Base-by-base conservation (phyloP, 2,888 invertebrate species). In the Pseudeuparius sepicola region DNA sequence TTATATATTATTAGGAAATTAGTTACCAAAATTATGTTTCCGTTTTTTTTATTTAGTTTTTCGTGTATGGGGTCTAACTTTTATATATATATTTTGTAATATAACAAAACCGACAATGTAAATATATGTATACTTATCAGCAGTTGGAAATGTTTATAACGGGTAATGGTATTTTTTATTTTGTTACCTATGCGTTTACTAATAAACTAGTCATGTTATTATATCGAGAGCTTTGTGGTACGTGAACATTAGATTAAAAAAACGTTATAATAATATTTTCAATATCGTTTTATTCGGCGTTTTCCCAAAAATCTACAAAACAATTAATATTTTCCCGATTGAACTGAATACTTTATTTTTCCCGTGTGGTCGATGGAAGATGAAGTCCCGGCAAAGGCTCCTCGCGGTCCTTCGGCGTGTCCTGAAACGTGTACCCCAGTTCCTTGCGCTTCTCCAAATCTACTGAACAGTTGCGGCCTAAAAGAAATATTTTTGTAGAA, bases 331-430 rank as follows among this genome's bases (percentile, higher is more conserved):
- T 67, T 66, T 36, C 68, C 68, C 3, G 68, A 65, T 32, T 64
- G 56, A 1, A 67, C 65, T 14, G 62, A 57, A 51, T 66, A 70
- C 30, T 60, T 56, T 34, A 69, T 64, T 49, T 67, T 67, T 30
- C 70, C 70, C 23, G 56, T 49, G 5, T 56, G 54, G 39, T 67
- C 68, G 15, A 65, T 52, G 4, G 60, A 56, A 3, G 66, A 57
- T 3, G 66, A 63, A 39, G 65, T 66, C 24, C 63, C 62, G 46
- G 67, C 65, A 54, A 60, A 67, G 11, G 67, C 66, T 2, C 66
- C 70, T 25, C 63, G 61, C 4, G 59, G 62, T 9, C 64, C 65
- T 23, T 55, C 49, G 9, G 65, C 62, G 7, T 53, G 53, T 10
- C 66, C 66, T 12, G 60, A 56, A 7, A 64, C 57, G 2, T 58